phyloP scores from a whole-genome alignment of 2,113 vertebrate species.

The Lasiurus cinereus region DNA sequence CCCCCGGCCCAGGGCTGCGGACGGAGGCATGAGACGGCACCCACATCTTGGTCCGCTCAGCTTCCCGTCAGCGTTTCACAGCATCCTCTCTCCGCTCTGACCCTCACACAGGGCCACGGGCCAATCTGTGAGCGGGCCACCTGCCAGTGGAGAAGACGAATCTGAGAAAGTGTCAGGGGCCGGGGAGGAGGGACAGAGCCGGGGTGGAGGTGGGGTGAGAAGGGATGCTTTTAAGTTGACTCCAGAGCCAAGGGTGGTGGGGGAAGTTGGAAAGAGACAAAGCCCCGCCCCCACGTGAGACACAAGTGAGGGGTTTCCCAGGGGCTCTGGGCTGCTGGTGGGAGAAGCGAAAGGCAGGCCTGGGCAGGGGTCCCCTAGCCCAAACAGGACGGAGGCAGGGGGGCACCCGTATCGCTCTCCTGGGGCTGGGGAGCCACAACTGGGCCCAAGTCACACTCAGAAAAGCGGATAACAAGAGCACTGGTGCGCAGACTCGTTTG shows the following conservation, averaged over 20 bases:
- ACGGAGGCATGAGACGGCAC: background rate
- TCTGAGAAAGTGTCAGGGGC: conserved; percentile 8
- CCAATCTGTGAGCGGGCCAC: background rate
- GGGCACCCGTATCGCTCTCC: background rate
- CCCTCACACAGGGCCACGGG: background rate
- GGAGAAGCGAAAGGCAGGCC: background rate
- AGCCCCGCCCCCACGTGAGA: background rate
- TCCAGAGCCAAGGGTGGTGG: background rate
- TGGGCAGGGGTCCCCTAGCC: background rate
- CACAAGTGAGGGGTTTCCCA: background rate
- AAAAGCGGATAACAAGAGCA: background rate
- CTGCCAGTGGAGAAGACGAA: conserved; percentile 14
- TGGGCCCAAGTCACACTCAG: background rate
- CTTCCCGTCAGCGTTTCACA: background rate
- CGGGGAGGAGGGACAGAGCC: background rate
- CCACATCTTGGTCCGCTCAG: background rate
- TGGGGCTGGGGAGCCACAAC: background rate
- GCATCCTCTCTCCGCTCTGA: background rate
- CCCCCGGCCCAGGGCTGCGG: background rate
- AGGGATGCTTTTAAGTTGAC: background rate
- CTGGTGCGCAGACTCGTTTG: background rate
- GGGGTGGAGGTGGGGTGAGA: background rate
- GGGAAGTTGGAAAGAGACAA: background rate
- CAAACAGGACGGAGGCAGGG: background rate
- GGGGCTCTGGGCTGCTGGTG: background rate